Percentiles rank a stretch among this genome's conserved stretches.
Conservation (phyloP, 2,888 invertebrate species). For the Cyaniris semiargus region DNA sequence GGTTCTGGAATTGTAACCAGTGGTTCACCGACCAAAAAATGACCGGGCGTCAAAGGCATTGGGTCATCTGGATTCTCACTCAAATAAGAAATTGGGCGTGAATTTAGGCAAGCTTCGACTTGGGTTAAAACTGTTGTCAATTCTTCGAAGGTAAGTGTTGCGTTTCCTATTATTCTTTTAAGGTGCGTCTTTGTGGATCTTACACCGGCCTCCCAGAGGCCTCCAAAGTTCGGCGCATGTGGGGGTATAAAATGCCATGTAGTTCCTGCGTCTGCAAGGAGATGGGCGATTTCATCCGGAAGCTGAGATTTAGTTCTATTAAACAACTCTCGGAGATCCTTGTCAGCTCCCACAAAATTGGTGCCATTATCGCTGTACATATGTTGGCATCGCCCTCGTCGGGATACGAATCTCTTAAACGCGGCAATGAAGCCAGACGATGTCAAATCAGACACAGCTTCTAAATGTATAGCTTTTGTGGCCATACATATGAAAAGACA, state of each 20-base stretch:
- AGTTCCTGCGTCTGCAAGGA: not conserved
- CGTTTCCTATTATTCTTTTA: conserved; percentile 12
- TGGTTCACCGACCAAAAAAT: conserved; percentile 31
- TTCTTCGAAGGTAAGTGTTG: conserved; percentile 33
- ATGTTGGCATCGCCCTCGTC: conserved; percentile 34
- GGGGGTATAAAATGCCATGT: conserved; percentile 43
- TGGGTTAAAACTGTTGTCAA: conserved; percentile 29
- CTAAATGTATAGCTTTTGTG: conserved; percentile 17
- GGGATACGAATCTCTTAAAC: conserved; percentile 33
- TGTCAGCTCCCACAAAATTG: conserved; percentile 5
- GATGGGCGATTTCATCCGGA: not conserved
- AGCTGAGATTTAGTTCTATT: not conserved
- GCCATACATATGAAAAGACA: conserved; percentile 35
- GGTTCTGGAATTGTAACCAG: not conserved
- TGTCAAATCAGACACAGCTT: conserved; percentile 2
- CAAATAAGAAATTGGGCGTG: conserved; percentile 23
- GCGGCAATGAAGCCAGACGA: conserved; percentile 35
- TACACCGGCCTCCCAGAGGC: conserved; percentile 43
- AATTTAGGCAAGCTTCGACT: conserved; percentile 34
- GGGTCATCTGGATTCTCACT: conserved; percentile 17
- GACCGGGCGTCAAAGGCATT: not conserved
- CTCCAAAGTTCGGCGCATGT: conserved; percentile 40
- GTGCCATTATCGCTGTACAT: conserved; percentile 39
- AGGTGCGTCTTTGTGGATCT: conserved; percentile 34
- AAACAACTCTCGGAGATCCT: not conserved